These are phyloP conservation scores for Etheostoma nigrum DNA, from an alignment of 2,797 vertebrate genomes.

Conservation along the genomic window DNA sequence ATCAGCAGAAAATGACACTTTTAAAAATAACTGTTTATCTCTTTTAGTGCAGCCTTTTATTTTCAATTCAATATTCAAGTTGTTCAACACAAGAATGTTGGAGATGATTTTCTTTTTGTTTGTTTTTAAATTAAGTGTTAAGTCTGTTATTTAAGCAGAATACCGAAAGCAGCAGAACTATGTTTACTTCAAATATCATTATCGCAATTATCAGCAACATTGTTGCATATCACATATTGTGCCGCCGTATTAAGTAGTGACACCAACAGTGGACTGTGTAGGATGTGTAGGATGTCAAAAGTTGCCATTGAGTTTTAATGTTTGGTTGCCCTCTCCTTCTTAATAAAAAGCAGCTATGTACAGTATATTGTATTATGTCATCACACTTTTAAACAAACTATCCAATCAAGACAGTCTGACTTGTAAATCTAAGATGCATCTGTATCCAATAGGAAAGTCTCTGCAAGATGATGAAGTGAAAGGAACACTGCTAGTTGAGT, in stretches of 20 bases:
- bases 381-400: neutral
- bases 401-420: neutral
- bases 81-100: too few relatives aligned
- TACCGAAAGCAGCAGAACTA: too few relatives aligned
- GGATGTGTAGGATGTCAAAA: neutral
- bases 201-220: too few relatives aligned
- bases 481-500: neutral
- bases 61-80: too few relatives aligned
- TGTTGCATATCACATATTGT: too few relatives aligned
- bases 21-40: too few relatives aligned
- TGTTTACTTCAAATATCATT: too few relatives aligned
- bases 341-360: neutral
- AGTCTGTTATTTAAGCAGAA: too few relatives aligned
- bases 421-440: neutral
- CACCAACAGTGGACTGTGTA: slow-evolving; percentile 2
- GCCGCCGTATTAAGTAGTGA: neutral
- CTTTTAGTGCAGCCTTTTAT: too few relatives aligned
- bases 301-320: neutral
- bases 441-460: neutral
- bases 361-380: neutral
- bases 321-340: slow-evolving; percentile 21
- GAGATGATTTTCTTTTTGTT: too few relatives aligned
- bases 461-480: slow-evolving; percentile 1
- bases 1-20: too few relatives aligned
- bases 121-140: too few relatives aligned